phyloP scores from a whole-genome alignment of 1,140 invertebrate species.

The Anagrus nilaparvatae region DNA sequence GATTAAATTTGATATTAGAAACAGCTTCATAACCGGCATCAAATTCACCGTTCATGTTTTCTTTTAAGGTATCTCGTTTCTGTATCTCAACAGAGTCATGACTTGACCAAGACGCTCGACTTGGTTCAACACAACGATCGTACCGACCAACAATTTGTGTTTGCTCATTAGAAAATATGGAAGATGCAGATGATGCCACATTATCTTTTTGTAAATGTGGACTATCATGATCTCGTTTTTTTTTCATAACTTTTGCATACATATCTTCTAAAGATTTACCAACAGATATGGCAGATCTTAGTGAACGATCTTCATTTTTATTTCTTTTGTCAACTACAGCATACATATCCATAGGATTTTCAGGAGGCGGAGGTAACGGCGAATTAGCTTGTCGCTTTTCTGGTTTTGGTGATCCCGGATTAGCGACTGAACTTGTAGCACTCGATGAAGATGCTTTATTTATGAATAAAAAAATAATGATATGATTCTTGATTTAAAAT shows the following conservation, averaged over 20 bases:
- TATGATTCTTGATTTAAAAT: too few relatives aligned
- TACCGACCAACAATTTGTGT: conserved; percentile 19
- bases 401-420: conserved; percentile 68
- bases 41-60: conserved; percentile 9
- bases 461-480: too few relatives aligned
- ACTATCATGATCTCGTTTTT: conserved; percentile 34
- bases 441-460: conserved; percentile 62
- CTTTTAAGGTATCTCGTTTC: conserved; percentile 27
- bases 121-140: conserved; percentile 33
- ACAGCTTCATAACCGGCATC: conserved; percentile 34
- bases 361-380: conserved; percentile 64
- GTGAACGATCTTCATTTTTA: conserved; percentile 35
- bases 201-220: background rate
- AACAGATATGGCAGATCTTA: conserved; percentile 19
- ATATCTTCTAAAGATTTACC: conserved; percentile 69
- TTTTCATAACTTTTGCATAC: conserved; percentile 78
- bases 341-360: conserved; percentile 29
- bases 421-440: conserved; percentile 59
- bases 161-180: conserved; percentile 1
- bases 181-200: background rate
- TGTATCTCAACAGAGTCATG: conserved; percentile 41
- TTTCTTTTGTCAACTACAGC: conserved; percentile 33
- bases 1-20: conserved; percentile 21
- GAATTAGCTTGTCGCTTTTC: conserved; percentile 81
- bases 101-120: conserved; percentile 38